Conservation (phyloP, 1,140 invertebrate genomes). For the Sesamia nonagrioides region DNA sequence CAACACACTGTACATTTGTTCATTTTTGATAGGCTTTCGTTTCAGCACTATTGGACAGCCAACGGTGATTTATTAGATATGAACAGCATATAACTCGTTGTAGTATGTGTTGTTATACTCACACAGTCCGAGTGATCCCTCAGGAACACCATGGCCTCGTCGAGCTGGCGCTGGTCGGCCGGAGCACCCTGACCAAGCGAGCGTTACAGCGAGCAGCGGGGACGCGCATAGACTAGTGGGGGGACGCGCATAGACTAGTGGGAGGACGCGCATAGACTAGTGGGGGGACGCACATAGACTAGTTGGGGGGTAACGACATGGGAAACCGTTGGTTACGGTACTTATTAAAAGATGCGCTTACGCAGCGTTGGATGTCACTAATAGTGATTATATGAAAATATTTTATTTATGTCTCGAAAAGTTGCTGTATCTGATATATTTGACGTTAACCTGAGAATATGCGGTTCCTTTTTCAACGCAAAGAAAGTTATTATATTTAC, state of each 20-base stretch:
- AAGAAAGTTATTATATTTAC: not conserved
- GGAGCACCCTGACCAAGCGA: slow-evolving; percentile 88
- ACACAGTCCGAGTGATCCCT: slow-evolving; percentile 94
- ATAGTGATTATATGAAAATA: too few species aligned
- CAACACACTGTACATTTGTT: too few species aligned
- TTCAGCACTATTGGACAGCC: too few species aligned
- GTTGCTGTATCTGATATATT: too few species aligned
- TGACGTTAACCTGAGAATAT: too few species aligned
- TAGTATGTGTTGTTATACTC: slow-evolving; percentile 67
- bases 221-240: slow-evolving; percentile 16
- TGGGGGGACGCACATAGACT: not conserved
- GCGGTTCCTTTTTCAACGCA: too few species aligned
- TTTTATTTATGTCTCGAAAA: too few species aligned
- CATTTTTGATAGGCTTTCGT: too few species aligned
- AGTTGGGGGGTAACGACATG: not conserved
- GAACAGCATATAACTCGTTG: not conserved
- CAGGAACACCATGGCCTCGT: slow-evolving; percentile 96
- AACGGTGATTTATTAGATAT: too few species aligned
- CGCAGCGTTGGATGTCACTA: too few species aligned
- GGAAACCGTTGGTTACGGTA: too few species aligned
- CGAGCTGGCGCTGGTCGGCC: slow-evolving; percentile 94
- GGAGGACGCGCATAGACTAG: not conserved
- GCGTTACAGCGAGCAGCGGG: slow-evolving; percentile 54
- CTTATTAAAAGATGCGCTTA: too few species aligned
- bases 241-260: not conserved